Evolutionary conservation across 1,140 invertebrate species (phyloP).

Genomic region (Ceratosolen fusciceps): DNA sequence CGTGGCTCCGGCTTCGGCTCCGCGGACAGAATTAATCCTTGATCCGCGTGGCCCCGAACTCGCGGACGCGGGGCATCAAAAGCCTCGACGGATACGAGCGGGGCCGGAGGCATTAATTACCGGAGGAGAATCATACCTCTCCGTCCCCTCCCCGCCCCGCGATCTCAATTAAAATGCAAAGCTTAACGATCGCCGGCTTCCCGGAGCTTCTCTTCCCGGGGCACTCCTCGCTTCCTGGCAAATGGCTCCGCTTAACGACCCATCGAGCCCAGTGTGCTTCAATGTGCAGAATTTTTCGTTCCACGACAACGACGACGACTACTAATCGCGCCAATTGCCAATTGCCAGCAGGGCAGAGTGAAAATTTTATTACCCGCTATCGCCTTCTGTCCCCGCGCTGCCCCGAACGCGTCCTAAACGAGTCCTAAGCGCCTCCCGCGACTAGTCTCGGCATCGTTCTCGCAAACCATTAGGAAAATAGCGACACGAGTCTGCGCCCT

Average conservation of each 20-base stretch:
- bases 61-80: slow-evolving; percentile 11
- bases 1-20: too few species aligned
- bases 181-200: slow-evolving; percentile 52
- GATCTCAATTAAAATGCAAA: slow-evolving; percentile 58
- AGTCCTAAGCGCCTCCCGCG: too few species aligned
- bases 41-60: background rate
- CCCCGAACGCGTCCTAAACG: too few species aligned
- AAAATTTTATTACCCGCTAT: background rate
- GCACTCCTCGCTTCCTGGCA: too few species aligned
- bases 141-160: background rate
- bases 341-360: background rate
- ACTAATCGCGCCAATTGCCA: background rate
- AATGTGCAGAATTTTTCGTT: background rate
- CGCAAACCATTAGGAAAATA: too few species aligned
- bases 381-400: background rate
- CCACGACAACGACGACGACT: background rate
- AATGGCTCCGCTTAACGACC: background rate
- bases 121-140: background rate
- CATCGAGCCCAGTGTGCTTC: too few species aligned
- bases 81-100: background rate
- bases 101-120: slow-evolving; percentile 58
- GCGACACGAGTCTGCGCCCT: background rate
- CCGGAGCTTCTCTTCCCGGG: background rate
- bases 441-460: too few species aligned
- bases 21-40: slow-evolving; percentile 43